These are phyloP conservation scores for Ornithoptera priamus DNA, from an alignment of 2,888 invertebrate species.

Conservation along the genomic window DNA sequence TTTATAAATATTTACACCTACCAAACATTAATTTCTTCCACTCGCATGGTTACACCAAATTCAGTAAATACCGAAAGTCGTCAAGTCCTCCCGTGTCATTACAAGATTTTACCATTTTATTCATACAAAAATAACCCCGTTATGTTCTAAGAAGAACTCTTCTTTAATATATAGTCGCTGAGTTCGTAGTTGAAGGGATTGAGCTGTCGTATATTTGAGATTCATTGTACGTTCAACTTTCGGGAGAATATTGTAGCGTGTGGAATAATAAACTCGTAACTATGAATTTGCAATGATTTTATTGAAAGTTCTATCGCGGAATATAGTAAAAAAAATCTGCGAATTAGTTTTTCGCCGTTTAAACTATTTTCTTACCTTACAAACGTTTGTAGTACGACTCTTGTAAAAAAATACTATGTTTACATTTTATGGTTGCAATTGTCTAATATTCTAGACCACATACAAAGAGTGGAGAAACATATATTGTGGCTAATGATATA, in stretches of 20 bases:
- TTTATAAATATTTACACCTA: slow-evolving; percentile 1
- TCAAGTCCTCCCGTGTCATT: background rate
- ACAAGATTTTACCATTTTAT: background rate
- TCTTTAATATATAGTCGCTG: background rate
- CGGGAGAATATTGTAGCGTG: slow-evolving; percentile 2
- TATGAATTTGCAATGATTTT: slow-evolving; percentile 8
- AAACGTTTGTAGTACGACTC: too few relatives aligned
- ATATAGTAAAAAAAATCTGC: background rate
- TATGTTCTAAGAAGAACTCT: background rate
- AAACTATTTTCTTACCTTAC: background rate
- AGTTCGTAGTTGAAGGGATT: slow-evolving; percentile 7
- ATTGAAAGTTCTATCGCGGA: background rate
- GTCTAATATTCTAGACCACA: too few relatives aligned
- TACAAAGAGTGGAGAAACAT: too few relatives aligned
- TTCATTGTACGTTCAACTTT: slow-evolving; percentile 13
- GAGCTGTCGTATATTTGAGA: slow-evolving; percentile 8
- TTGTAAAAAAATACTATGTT: too few relatives aligned
- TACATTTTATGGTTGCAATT: too few relatives aligned
- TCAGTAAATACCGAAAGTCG: background rate
- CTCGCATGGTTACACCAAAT: background rate
- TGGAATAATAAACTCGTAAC: slow-evolving; percentile 7
- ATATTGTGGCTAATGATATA: too few relatives aligned
- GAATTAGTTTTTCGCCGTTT: background rate
- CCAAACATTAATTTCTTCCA: background rate
- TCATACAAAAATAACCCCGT: background rate